Base-by-base conservation (phyloP, 2,888 invertebrate genomes). In the Eueremaeus valkanovi region DNA sequence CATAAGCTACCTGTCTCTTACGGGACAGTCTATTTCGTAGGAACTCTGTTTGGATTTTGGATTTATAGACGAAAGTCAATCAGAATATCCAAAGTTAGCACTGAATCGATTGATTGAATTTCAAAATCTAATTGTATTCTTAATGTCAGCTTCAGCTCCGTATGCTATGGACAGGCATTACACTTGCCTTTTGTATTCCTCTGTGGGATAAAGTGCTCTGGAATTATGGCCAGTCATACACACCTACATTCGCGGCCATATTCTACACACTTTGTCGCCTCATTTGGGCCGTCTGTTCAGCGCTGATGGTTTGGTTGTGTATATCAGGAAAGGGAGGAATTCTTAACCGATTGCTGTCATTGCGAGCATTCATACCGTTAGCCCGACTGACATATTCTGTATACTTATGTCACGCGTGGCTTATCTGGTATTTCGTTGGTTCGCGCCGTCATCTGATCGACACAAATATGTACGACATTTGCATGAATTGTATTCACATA, bases 331-430 rank as follows among this genome's bases (percentile, higher is more conserved):
- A 75, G n/a, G 75, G 75, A 33, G 76, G 76, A 8, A 24, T 75
- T 8, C 29, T 78, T 8, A 55, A 76, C 18, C 13, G 61, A 21
- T 73, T 78, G 0, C 61, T 78, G 29, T 75, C 73, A 3, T 51
- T 33, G 29, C 36, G 51, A 11, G 61, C 31, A 1, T 78, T 74
- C 21, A 72, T 42, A 27, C 78, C 78, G 9, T 68, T 78, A 0
- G 51, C 73, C 1, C 33, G 77, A 42, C 21, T 76, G 16, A 78
- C 78, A 24, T 78, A 70, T 63, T 40, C 72, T n/a, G 76, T 76
- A 2, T 78, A 78, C 51, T 70, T 78, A 40, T 72, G 72, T 36
- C 78, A 78, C 33, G 73, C 75, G 33, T 68, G 77, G 66, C 27
- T 76, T n/a, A 31, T 77, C 21, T 76, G 75, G 77, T 55, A 36